Base-by-base conservation (phyloP, 2,113 vertebrate genomes). In the Dascyllus trimaculatus region DNA sequence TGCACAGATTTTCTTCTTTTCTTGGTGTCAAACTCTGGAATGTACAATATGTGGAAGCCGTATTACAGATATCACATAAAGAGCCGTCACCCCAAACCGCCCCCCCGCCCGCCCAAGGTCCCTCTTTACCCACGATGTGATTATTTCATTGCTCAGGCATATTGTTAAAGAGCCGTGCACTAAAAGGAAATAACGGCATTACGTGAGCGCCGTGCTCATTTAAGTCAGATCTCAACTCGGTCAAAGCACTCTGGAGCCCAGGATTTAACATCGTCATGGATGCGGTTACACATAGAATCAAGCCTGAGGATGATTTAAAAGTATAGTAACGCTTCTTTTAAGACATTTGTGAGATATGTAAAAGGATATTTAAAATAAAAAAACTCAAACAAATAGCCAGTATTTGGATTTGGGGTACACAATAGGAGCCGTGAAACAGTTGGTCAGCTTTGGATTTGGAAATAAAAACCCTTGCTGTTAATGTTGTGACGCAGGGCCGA, bases 1-100 rank as follows among this genome's bases (percentile, higher is more conserved):
- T 88, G 89, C 82, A 86, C 75, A 86, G 71, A 89, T 90, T 88
- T 87, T 24, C 71, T 57, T 19, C 72, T 82, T 82, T 64, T 82
- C 62, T 72, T 58, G 71, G 63, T 88, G 82, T 88, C 70, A 86
- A 85, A 85, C 73, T 79, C 64, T 83, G 88, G 89, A 91, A 92
- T 90, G 88, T 92, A 86, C 75, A 86, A 79, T 65, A 71, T 21
- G 43, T 80, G 66, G 63, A 90, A 82, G 76, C 66, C n/a, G n/a
- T 29, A 70, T 73, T 69, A 82, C 78, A 85, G 54, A 75, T 52
- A 32, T 59, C 48, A 62, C 32, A 60, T 11, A 11, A 71, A 60
- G 61, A 82, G 65, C 48, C 40, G 11, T 43, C 66, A 56, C 77
- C 72, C 2, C 35, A 51, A 17, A 38, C 11, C 5, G 19, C 25